A percentile compares a stretch with the other conserved stretches of the same genome.
Evolutionary conservation across 2,113 vertebrate species (phyloP).

Genomic region (Saccopteryx leptura): DNA sequence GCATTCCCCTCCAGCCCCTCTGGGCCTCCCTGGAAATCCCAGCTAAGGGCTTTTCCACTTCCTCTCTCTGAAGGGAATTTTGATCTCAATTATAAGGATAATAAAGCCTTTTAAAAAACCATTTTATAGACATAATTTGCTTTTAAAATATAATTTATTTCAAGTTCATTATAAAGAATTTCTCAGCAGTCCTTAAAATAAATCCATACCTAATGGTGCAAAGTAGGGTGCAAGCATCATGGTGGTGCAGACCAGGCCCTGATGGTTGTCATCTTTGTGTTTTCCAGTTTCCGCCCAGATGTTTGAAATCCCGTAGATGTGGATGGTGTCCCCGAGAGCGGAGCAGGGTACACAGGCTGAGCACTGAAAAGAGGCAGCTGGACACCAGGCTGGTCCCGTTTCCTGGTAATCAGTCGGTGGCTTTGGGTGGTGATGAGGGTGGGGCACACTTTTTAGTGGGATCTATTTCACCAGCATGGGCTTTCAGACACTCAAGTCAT

Average conservation of each 20-base stretch:
- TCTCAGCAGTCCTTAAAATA: background rate
- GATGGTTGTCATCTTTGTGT: background rate
- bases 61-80: slow-evolving; percentile 20
- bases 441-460: background rate
- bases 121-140: background rate
- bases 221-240: background rate
- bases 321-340: background rate
- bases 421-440: background rate
- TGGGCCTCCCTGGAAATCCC: fast-evolving
- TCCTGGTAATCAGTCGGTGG: background rate
- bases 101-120: background rate
- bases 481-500: background rate
- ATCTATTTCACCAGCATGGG: background rate
- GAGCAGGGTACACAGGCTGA: background rate
- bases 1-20: background rate
- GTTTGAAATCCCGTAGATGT: slow-evolving; percentile 62
- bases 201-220: background rate
- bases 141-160: slow-evolving; percentile 29
- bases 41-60: background rate
- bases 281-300: slow-evolving; percentile 59
- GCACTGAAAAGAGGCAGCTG: slow-evolving; percentile 31
- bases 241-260: background rate
- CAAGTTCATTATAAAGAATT: slow-evolving; percentile 29
- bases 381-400: background rate
- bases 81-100: background rate